These are phyloP conservation scores for Chanos chanos DNA, from an alignment of 2,797 vertebrate genomes.

Conservation along the genomic window DNA sequence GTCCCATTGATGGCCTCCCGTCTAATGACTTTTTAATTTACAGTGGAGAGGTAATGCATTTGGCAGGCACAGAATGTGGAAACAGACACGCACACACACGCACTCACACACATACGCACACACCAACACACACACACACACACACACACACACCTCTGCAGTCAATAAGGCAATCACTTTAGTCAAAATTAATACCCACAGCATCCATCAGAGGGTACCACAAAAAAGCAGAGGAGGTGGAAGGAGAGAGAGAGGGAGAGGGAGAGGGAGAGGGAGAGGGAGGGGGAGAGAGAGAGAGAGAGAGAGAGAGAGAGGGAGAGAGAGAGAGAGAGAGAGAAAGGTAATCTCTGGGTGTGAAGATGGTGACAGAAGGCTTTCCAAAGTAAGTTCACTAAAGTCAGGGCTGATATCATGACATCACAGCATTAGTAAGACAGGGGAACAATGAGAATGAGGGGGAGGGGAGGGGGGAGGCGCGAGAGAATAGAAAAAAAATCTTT, in stretches of 20 bases:
- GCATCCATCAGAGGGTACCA: slow-evolving; percentile 23
- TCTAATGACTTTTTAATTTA: slow-evolving; percentile 48
- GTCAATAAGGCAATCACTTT: slow-evolving; percentile 43
- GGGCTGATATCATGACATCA: background rate
- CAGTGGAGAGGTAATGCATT: slow-evolving; percentile 44
- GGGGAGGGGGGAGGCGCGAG: slow-evolving; percentile 10
- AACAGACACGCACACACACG: background rate
- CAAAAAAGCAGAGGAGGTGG: background rate
- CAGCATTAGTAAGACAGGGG: background rate
- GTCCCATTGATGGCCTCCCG: slow-evolving; percentile 26
- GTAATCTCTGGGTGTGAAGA: too few species aligned
- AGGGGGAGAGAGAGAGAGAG: background rate
- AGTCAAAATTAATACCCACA: slow-evolving; percentile 41
- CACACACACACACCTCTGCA: slow-evolving; percentile 41
- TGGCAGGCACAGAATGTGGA: slow-evolving; percentile 34
- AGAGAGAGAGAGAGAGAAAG: background rate
- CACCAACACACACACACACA: background rate
- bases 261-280: background rate
- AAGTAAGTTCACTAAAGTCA: too few species aligned
- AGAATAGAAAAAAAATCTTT: slow-evolving; percentile 68
- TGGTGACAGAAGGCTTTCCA: too few species aligned
- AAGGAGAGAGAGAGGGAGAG: background rate
- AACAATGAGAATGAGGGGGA: slow-evolving; percentile 8
- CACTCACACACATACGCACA: slow-evolving; percentile 3
- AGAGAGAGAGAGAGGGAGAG: background rate